Evolutionary conservation across 2,888 invertebrate species (phyloP).

Genomic region (Spisula subtruncata): DNA sequence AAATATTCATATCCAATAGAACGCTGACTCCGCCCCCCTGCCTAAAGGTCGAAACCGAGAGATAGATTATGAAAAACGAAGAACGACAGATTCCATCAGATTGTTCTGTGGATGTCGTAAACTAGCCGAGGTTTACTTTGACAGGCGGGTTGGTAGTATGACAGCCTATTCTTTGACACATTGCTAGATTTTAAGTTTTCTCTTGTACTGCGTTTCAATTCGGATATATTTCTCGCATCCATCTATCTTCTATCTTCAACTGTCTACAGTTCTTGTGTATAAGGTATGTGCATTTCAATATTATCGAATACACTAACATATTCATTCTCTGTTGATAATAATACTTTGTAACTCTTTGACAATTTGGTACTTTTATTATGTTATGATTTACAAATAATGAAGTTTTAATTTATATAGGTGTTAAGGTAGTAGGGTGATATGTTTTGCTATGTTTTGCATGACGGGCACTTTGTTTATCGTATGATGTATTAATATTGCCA

Average conservation of each 20-base stretch:
- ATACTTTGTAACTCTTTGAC: constrained; percentile 34
- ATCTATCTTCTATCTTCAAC: constrained; percentile 61
- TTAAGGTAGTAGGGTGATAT: background rate
- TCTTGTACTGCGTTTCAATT: constrained; percentile 68
- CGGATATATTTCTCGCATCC: constrained; percentile 68
- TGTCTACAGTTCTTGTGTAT: constrained; percentile 50
- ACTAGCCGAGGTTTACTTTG: constrained; percentile 71
- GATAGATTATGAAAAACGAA: constrained; percentile 72
- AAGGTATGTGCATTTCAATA: constrained; percentile 73
- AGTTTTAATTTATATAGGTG: constrained; percentile 43
- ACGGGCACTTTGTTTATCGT: constrained; percentile 26
- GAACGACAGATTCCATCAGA: constrained; percentile 75
- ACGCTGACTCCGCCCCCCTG: constrained; percentile 64
- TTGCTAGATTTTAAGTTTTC: constrained; percentile 73
- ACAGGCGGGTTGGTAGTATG: constrained; percentile 69
- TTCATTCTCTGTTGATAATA: constrained; percentile 36
- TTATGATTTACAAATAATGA: constrained; percentile 46
- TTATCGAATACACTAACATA: constrained; percentile 49
- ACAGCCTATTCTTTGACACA: constrained; percentile 73
- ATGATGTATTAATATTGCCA: constrained; percentile 53
- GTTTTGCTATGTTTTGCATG: too few species aligned
- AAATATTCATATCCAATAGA: constrained; percentile 63
- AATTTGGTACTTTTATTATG: constrained; percentile 33
- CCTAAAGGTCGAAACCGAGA: constrained; percentile 70
- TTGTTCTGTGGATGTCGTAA: constrained; percentile 69